A percentile compares a stretch with the other conserved stretches of the same genome.
These are phyloP conservation scores for cattle (Bos taurus) DNA, from an alignment of 2,113 vertebrate species.

Conservation along the genomic window DNA sequence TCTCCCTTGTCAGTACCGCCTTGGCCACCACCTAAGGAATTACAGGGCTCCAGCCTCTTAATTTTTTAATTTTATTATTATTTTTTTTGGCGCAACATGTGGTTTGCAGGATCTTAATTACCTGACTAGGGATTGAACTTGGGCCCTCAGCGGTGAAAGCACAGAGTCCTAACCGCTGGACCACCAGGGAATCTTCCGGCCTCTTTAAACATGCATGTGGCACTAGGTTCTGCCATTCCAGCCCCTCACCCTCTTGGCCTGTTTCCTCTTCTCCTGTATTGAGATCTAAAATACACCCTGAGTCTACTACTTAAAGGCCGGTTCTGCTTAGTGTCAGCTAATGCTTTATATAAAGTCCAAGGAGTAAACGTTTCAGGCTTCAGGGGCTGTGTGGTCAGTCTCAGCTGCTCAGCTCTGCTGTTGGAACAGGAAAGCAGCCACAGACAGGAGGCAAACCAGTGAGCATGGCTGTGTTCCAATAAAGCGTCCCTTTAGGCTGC, in stretches of 20 bases:
- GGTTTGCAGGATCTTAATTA: not conserved
- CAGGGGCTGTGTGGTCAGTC: not conserved
- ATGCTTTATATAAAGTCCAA: not conserved
- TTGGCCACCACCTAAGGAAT: not conserved
- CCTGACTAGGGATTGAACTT: not conserved
- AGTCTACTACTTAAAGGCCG: not conserved
- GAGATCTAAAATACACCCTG: not conserved
- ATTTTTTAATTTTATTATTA: not conserved
- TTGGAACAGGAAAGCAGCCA: not conserved
- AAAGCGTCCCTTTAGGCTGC: not conserved
- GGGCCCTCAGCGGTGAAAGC: not conserved
- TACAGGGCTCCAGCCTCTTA: not conserved
- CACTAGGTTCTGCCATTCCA: not conserved
- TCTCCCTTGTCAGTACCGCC: not conserved
- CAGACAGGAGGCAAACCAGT: not conserved
- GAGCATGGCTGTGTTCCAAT: not conserved
- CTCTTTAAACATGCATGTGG: not conserved
- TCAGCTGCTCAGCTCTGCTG: not conserved
- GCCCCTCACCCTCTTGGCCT: not conserved
- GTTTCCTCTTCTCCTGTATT: fast-evolving
- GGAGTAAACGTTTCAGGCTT: not conserved
- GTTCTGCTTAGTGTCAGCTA: not conserved
- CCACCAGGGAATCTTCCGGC: not conserved
- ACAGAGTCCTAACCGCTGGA: not conserved
- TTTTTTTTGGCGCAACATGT: not conserved